Evolutionary conservation across 2,797 vertebrate species (phyloP).

Genomic region (Protonibea diacanthus): DNA sequence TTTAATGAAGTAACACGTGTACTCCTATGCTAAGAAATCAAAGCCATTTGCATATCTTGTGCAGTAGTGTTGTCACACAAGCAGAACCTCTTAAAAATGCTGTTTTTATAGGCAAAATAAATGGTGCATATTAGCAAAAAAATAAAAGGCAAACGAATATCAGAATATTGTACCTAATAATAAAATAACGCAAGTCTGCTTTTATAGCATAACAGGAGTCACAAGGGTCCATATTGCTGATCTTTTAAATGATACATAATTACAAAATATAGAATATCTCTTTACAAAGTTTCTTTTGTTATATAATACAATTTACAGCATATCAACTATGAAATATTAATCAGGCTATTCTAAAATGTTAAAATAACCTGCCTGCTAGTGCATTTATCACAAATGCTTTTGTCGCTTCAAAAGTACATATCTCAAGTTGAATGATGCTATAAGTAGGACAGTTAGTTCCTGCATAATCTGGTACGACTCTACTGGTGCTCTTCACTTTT

Average conservation of each 20-base stretch:
- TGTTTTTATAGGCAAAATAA: slow-evolving; percentile 78
- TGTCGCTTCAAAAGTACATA: slow-evolving; percentile 90
- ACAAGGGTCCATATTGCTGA: slow-evolving; percentile 98
- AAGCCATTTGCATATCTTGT: slow-evolving; percentile 84
- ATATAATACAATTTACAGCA: slow-evolving; percentile 99
- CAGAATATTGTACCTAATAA: slow-evolving; percentile 86
- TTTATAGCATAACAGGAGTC: slow-evolving; percentile 88
- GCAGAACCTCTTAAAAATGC: slow-evolving; percentile 84
- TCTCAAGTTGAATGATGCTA: slow-evolving; percentile 85
- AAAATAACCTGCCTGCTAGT: slow-evolving; percentile 94
- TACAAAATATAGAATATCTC: slow-evolving; percentile 99
- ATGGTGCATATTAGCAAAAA: slow-evolving; percentile 79
- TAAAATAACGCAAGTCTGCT: slow-evolving; percentile 87
- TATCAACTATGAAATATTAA: slow-evolving; percentile 93
- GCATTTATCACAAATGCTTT: slow-evolving; percentile 89
- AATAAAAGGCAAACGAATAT: slow-evolving; percentile 84
- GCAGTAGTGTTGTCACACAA: slow-evolving; percentile 84
- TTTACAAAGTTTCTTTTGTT: slow-evolving; percentile 93
- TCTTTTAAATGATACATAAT: slow-evolving; percentile 94
- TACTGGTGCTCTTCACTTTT: slow-evolving; percentile 68
- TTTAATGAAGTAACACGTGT: slow-evolving; percentile 59
- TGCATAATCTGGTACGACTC: slow-evolving; percentile 89
- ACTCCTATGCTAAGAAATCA: slow-evolving; percentile 66
- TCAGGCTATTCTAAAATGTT: slow-evolving; percentile 91
- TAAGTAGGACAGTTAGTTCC: slow-evolving; percentile 84